These are phyloP conservation scores for Drosophila macrospina DNA, from an alignment of 2,888 invertebrate genomes.

Conservation along the genomic window DNA sequence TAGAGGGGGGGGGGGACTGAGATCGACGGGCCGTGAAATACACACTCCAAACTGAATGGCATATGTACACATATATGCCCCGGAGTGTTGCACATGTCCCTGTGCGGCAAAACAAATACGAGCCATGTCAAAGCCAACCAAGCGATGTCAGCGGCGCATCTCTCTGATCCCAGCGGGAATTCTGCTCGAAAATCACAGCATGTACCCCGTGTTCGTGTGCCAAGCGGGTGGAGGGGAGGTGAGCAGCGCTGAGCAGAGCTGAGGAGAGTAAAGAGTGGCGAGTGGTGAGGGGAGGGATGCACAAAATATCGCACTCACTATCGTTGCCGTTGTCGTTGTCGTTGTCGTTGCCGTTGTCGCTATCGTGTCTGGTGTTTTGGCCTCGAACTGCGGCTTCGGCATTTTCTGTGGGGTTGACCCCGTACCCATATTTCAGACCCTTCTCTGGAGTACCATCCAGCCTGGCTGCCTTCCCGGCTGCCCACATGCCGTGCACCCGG, in stretches of 20 bases:
- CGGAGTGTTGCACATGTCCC: slow-evolving; percentile 83
- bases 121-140: slow-evolving; percentile 71
- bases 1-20: slow-evolving; percentile 1
- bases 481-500: slow-evolving; percentile 62
- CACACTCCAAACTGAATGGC: slow-evolving; percentile 72
- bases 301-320: slow-evolving; percentile 5
- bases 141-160: slow-evolving; percentile 68
- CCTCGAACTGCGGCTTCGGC: slow-evolving; percentile 27
- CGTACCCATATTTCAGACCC: slow-evolving; percentile 7
- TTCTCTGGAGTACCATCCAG: not conserved
- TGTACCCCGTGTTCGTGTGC: slow-evolving; percentile 18
- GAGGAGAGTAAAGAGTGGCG: not conserved
- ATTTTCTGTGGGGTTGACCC: slow-evolving; percentile 46
- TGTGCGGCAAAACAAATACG: slow-evolving; percentile 78
- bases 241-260: no score
- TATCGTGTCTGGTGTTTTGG: slow-evolving; percentile 46
- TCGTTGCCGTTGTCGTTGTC: slow-evolving; percentile 1
- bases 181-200: slow-evolving; percentile 80
- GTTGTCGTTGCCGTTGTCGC: slow-evolving; percentile 28
- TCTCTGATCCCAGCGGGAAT: slow-evolving; percentile 83
- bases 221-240: slow-evolving; percentile 1
- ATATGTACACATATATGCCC: slow-evolving; percentile 78
- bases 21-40: slow-evolving; percentile 78
- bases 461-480: slow-evolving; percentile 16
- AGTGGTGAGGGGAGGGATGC: not conserved